Base-by-base conservation (phyloP, 2,797 vertebrate species). In the Hydrolagus colliei region DNA sequence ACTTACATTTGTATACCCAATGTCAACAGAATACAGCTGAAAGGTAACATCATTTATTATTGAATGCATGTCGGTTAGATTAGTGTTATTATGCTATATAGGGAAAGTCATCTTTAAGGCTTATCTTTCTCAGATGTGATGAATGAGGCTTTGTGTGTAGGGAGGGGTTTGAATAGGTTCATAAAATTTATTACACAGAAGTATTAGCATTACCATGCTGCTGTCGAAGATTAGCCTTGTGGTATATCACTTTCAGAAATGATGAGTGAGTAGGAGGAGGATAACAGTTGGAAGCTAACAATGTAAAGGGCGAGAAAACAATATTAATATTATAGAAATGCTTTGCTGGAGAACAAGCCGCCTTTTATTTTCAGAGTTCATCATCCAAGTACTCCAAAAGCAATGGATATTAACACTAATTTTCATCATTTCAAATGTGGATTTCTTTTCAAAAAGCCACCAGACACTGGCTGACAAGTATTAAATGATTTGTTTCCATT, bases 401-500 rank as follows among this genome's bases (percentile, higher is more conserved):
- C 79, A 82, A 41, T 65, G 71, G 32, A 71, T 84, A 65, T 68
- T 67, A 82, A 41, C 65, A 35, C 20, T 71, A 41, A 32, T 35
- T 84, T 84, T 71, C 65, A 84, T 16, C 2, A 71, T 41, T 71
- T n/a, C 16, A 84, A n/a, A 65, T 52, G 79, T 84, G 68, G 79
- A 71, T 41, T 27, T 35, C 0, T 71, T 18, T 35, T 10, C 65
- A 68, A 71, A 14, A 20, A 20, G 10, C 62, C 52, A 11, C 32
- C 63, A 67, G 79, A 52, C 41, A 2, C 41, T 71, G 14, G 1
- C 74, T 52, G 16, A 18, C 22, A 18, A 68, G 32, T 52, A 20
- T 84, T 68, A 20, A 41, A 61, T 6, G 32, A 41, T 71, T 6
- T 61, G 11, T n/a, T 41, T 61, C 12, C 79, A 35, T 84, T 67